Base-by-base conservation (phyloP, 2,888 invertebrate species). In the Patella ulyssiponensis region DNA sequence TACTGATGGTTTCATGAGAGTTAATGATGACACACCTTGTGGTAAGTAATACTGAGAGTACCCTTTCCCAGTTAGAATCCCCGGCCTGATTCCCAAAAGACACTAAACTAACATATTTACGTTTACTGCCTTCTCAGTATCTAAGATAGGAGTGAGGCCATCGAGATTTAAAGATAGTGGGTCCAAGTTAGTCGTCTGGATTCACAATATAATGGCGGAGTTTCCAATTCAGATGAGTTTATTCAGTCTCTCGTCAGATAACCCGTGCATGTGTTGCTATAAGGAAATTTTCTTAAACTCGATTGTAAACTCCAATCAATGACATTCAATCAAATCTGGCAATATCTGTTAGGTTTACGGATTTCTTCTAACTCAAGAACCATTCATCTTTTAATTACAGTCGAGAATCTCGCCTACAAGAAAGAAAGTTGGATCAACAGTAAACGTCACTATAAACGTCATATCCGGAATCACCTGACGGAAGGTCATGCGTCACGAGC, bases 391-490 rank as follows among this genome's bases (percentile, higher is more conserved):
- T 76, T 72, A 77, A 53, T 87, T 87, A 9, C 87, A 93, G 93
- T 93, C 74, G 93, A 93, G 82, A 93, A 93, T 83, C 84, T 93
- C 78, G 93, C 93, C 4, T 93, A 90, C 87, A 90, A 92, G 78
- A 92, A 92, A 76, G 91, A 92, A 73, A 92, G 93, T 1, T 93
- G 93, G 92, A 92, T 93, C 79, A 93, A 93, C 87, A 88, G 87
- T 74, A 90, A 90, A 75, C 87, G 90, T 11, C 91, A 91, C 52
- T 86, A 92, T 86, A 93, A 93, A 85, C 89, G 93, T 51, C 93
- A 93, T 82, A 89, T 89, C 79, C 83, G 85, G 56, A 86, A 88
- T 77, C 84, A 85, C 54, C 85, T 88, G 54, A 86, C 87, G 58
- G 87, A 89, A 71, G 91, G 90, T 7, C 90, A 91, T 73, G 93